phyloP scores from a whole-genome alignment of 2,888 invertebrate genomes.

The Cerastis leucographa region DNA sequence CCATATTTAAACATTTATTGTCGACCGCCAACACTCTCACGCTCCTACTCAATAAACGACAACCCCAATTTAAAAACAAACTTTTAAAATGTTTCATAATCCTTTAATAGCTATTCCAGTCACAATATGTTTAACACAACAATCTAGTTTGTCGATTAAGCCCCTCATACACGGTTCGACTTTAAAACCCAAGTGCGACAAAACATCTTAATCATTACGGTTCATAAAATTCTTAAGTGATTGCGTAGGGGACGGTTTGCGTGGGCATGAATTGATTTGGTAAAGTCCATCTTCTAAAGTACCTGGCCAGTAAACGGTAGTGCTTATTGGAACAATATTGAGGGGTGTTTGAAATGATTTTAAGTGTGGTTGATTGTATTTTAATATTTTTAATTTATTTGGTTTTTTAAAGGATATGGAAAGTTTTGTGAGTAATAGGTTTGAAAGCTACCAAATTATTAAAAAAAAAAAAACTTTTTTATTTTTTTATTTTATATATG shows the following conservation, averaged over 20 bases:
- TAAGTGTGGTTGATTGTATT: constrained; percentile 48
- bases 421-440: constrained; percentile 1
- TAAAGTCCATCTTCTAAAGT: constrained; percentile 86
- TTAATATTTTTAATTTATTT: constrained; percentile 49
- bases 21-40: constrained; percentile 40
- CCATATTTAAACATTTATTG: background rate
- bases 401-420: background rate
- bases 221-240: constrained; percentile 90
- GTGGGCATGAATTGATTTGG: constrained; percentile 87
- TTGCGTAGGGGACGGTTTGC: constrained; percentile 86
- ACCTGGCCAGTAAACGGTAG: constrained; percentile 73
- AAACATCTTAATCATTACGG: constrained; percentile 90
- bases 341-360: constrained; percentile 67
- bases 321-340: constrained; percentile 69
- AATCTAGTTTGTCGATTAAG: constrained; percentile 68
- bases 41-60: constrained; percentile 59
- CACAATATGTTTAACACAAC: constrained; percentile 87
- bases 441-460: too few relatives aligned
- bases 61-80: constrained; percentile 60
- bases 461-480: too few relatives aligned
- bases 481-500: too few relatives aligned
- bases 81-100: constrained; percentile 75
- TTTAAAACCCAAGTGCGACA: constrained; percentile 83
- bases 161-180: constrained; percentile 72
- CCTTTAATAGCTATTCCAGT: constrained; percentile 87